Evolutionary conservation across 1,140 invertebrate species (phyloP), one percentile per base, ranked within the genome.

Genomic region (Apis florea): DNA sequence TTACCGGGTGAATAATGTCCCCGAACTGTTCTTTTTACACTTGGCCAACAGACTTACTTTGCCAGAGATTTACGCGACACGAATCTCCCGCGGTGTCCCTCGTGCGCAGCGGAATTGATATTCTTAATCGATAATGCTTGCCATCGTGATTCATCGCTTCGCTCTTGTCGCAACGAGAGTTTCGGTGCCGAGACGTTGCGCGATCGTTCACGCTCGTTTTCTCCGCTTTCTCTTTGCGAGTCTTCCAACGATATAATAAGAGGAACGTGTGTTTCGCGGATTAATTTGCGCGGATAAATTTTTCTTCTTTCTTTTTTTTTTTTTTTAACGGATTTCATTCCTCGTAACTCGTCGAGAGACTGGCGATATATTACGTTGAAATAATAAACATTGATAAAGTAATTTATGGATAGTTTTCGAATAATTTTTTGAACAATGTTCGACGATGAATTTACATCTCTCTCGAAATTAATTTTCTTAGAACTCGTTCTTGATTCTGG

Each of bases 21-120:
- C 1, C 56, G 19, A 59, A 13, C 79, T 49, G 64, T 31, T 51
- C 79, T 81, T 75, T 67, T 75, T 75, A 71, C 56, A 19, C 70
- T 31, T 15, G 71, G 6, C 63, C 40, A 74, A 71, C 58, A 67
- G 61, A 40, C 4, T 40, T 40, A 40, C 31, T 81, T 81, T 51
- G 53, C 53, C 40, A 49, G 71, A 81, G 79, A 81, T 81, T 81
- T 81, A 81, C 79, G 79, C 71, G 79, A 75, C 79, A 58, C 79
- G 11, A 53, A 81, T 81, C 79, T 67, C 79, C 79, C 71, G 79
- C 47, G 47, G 79, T 81, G n/a, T n/a, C n/a, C n/a, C n/a, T n/a
- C n/a, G n/a, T n/a, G 79, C 75, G 71, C 40, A 2, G 40, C 53
- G 26, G 77, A 81, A 81, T 81, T 81, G 79, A 81, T 74, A 81